phyloP scores from a whole-genome alignment of 2,113 vertebrate species.

The Gymnocephalus cernua region DNA sequence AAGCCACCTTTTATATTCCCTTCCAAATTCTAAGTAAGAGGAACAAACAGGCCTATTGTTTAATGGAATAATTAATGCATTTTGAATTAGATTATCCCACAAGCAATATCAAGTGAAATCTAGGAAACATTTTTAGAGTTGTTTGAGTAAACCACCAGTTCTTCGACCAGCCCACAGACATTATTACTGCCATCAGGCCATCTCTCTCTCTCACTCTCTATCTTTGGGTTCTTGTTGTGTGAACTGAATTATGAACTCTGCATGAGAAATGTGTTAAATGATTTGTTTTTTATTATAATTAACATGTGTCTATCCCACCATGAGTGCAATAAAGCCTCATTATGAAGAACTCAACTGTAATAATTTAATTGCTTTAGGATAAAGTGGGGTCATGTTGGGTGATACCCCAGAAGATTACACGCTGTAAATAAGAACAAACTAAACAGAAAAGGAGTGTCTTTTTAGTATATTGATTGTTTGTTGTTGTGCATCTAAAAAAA shows the following conservation, averaged over 20 bases:
- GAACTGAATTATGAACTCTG: constrained; percentile 1
- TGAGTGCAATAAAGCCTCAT: constrained; percentile 36
- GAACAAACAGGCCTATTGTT: constrained; percentile 49
- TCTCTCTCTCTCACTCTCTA: constrained; percentile 4
- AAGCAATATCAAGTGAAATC: constrained; percentile 43
- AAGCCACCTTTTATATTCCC: constrained; percentile 15
- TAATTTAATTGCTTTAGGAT: constrained; percentile 54
- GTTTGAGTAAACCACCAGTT: constrained; percentile 2
- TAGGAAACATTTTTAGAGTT: constrained; percentile 34
- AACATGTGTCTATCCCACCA: constrained; percentile 36
- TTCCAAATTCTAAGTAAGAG: background rate
- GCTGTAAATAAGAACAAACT: constrained; percentile 42
- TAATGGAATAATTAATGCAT: constrained; percentile 29
- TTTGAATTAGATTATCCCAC: constrained; percentile 32
- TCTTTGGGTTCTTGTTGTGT: constrained; percentile 9
- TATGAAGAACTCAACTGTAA: constrained; percentile 58
- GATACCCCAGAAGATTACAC: constrained; percentile 31
- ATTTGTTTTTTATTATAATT: constrained; percentile 49
- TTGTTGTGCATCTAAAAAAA: too few relatives aligned
- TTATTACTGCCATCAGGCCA: constrained; percentile 10
- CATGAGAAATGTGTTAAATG: constrained; percentile 32
- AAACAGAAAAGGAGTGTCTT: background rate
- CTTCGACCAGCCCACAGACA: constrained; percentile 2
- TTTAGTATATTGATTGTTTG: background rate
- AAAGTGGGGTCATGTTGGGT: constrained; percentile 36